Evolutionary conservation across 2,888 invertebrate species (phyloP).

Genomic region (Hedychridium roseum): DNA sequence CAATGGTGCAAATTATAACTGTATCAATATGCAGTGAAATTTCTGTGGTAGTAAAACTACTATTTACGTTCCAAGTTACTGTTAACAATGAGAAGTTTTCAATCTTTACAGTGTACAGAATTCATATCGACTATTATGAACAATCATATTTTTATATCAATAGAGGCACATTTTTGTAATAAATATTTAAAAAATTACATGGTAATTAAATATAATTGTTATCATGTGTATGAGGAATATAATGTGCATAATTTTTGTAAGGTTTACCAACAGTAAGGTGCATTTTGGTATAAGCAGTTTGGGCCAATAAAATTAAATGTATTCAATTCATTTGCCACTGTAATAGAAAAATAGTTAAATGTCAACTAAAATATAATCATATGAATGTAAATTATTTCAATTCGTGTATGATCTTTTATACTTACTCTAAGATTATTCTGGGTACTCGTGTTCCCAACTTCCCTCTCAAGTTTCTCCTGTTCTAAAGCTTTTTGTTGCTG

Average conservation of each 20-base stretch:
- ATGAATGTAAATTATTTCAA: not conserved
- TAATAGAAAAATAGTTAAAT: constrained; percentile 19
- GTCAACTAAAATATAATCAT: not conserved
- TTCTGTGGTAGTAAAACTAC: not conserved
- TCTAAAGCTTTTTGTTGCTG: constrained; percentile 70
- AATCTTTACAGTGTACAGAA: not conserved
- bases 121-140: not conserved
- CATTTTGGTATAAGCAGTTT: not conserved
- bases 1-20: not conserved
- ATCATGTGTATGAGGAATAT: not conserved
- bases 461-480: constrained; percentile 68
- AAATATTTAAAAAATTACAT: constrained; percentile 17
- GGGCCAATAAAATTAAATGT: not conserved
- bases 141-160: not conserved
- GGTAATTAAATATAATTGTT: constrained; percentile 16
- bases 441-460: constrained; percentile 55
- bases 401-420: not conserved
- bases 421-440: constrained; percentile 47
- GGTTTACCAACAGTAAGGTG: not conserved
- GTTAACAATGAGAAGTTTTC: not conserved
- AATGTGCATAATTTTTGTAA: not conserved
- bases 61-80: not conserved
- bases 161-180: not conserved
- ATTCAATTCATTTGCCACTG: constrained; percentile 54
- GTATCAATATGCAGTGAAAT: not conserved